Conservation (phyloP, 2,888 invertebrate genomes). For the Tipula unca region DNA sequence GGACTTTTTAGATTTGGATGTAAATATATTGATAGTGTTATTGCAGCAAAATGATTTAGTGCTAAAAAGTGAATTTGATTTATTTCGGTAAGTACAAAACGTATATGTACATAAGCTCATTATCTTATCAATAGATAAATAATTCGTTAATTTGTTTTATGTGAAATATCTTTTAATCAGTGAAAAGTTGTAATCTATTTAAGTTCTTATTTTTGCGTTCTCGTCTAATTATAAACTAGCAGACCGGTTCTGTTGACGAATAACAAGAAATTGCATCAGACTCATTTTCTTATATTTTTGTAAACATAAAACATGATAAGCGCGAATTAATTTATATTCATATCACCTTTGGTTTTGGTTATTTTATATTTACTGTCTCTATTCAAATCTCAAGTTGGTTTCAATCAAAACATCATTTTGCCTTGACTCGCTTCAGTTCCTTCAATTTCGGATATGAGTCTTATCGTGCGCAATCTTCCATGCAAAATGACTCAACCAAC, state of each 20-base stretch:
- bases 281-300: no score
- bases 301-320: no score
- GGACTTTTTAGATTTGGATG: constrained; percentile 75
- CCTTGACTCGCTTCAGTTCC: no score
- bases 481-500: no score
- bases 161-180: not conserved
- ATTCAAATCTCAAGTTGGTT: no score
- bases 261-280: no score
- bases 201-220: not conserved
- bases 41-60: constrained; percentile 82
- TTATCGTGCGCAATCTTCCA: no score
- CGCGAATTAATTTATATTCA: no score
- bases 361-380: no score
- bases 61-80: constrained; percentile 77
- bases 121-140: not conserved
- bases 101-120: not conserved
- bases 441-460: no score
- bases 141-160: not conserved
- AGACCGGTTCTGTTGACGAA: not conserved
- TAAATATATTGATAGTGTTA: constrained; percentile 65
- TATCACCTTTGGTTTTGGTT: no score
- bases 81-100: constrained; percentile 52
- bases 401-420: no score
- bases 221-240: not conserved
- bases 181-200: not conserved